phyloP scores from a whole-genome alignment of 1,140 invertebrate species.

The Periplaneta americana region DNA sequence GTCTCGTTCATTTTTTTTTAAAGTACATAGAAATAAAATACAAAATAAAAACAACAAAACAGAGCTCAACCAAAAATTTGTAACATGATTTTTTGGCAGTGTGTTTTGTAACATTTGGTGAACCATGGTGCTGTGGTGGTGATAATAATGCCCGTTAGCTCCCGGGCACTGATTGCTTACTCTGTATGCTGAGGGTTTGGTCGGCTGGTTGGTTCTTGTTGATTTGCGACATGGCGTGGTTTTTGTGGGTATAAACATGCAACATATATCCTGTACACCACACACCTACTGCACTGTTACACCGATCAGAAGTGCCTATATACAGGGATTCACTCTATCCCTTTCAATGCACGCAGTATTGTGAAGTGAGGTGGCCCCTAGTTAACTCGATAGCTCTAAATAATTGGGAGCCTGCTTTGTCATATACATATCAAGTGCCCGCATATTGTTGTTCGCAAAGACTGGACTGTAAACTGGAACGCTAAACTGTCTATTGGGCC shows the following conservation, averaged over 20 bases:
- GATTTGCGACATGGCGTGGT: constrained; percentile 39
- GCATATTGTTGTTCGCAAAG: too few relatives aligned
- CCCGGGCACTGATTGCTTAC: neutral
- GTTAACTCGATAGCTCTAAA: neutral
- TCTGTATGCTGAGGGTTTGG: too few relatives aligned
- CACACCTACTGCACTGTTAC: neutral
- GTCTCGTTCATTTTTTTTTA: too few relatives aligned
- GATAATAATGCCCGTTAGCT: neutral
- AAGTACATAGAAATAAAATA: neutral
- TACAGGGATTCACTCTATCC: neutral
- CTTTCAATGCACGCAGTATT: neutral
- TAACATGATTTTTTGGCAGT: neutral
- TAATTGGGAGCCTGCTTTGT: neutral
- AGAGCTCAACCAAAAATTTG: too few relatives aligned
- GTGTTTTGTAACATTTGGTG: neutral
- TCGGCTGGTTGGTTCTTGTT: constrained; percentile 22
- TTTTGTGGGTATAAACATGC: constrained; percentile 42
- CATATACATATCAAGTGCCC: neutral
- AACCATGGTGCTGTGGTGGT: neutral
- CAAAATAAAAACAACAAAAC: too few relatives aligned
- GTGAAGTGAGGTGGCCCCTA: neutral
- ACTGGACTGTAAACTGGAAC: too few relatives aligned
- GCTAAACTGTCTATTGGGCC: too few relatives aligned
- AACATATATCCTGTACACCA: constrained; percentile 7
- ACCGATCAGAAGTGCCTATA: too few relatives aligned